Evolutionary conservation across 1,140 invertebrate genomes (phyloP), one percentile per base, ranked within the genome.

Genomic region (Tetraneura akinire): DNA sequence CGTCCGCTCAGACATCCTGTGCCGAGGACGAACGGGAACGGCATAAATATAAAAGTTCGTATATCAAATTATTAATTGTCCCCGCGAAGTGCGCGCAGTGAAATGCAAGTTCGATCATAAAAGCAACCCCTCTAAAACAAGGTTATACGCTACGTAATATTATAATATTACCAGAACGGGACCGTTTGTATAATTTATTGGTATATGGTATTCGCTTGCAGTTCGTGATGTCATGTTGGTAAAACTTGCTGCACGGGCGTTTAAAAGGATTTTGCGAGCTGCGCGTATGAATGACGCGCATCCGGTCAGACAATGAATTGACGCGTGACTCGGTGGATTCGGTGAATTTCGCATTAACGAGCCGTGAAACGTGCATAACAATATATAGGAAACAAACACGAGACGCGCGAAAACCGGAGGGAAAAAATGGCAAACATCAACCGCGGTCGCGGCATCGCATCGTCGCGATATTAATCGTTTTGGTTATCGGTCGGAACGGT

Each of bases 101-200:
- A 71, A 71, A 71, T 45, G 32, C 45, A 49, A 49, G 68, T 71
- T 71, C 68, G 47, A 71, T 71, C 47, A 18, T 71, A 71, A 71
- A 71, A 71, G 49, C 66, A n/a, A 45, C 13, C 66, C 66, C 11
- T n/a, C 66, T 37, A 47, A 68, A 23, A 47, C 66, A 47, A 57
- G 53, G 32, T n/a, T n/a, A n/a, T 10, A 57, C 3, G 47, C 42
- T 16, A 47, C 47, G 47, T n/a, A 68, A 68, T 68, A 47, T 68
- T 18, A n/a, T n/a, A n/a, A n/a, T n/a, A n/a, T n/a, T n/a, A n/a
- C n/a, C n/a, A 32, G 37, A 49, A 70, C 45, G 16, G 3, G 66
- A 21, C 45, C 47, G 45, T 29, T 71, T 76, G n/a, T n/a, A 55
- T 57, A 55, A 57, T 73, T 73, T 76, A 76, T 55, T n/a, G 29